Evolutionary conservation across 2,113 vertebrate species (phyloP).

Genomic region (Polyodon spathula): DNA sequence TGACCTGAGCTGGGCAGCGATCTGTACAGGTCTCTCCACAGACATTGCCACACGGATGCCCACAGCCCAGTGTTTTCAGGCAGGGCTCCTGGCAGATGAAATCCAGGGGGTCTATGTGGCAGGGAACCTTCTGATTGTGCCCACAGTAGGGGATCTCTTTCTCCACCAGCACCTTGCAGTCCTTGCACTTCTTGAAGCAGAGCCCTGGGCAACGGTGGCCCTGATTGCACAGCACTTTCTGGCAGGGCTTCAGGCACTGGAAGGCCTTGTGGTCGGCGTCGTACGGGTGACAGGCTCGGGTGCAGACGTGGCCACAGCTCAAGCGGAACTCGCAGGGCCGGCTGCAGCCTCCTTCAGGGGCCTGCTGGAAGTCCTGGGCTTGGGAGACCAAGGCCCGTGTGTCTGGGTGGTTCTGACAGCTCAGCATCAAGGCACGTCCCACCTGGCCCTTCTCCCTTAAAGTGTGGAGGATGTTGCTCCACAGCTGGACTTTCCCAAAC

Average conservation of each 20-base stretch:
- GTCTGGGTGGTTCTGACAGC: constrained; percentile 83
- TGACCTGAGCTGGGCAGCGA: constrained; percentile 48
- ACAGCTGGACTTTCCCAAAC: constrained; percentile 68
- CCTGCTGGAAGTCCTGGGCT: constrained; percentile 63
- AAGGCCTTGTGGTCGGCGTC: constrained; percentile 69
- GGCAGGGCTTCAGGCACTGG: constrained; percentile 69
- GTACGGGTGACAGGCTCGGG: constrained; percentile 79
- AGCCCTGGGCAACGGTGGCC: constrained; percentile 62
- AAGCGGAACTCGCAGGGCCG: constrained; percentile 76
- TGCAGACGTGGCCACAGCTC: constrained; percentile 79
- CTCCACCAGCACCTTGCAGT: constrained; percentile 59
- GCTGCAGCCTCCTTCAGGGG: constrained; percentile 82
- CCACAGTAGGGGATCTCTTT: constrained; percentile 66
- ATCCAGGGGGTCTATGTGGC: constrained; percentile 42
- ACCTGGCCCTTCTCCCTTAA: constrained; percentile 59
- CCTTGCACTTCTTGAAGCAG: constrained; percentile 59
- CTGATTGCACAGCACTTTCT: constrained; percentile 61
- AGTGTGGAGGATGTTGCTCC: constrained; percentile 75
- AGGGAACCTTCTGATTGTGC: constrained; percentile 78
- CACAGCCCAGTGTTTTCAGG: constrained; percentile 56
- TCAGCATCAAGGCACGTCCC: constrained; percentile 58
- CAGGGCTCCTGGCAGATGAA: constrained; percentile 70
- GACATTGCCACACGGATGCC: constrained; percentile 55
- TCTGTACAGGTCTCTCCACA: constrained; percentile 63
- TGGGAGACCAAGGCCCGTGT: constrained; percentile 52